A percentile compares a stretch with the other conserved stretches of the same genome.
These are phyloP conservation scores for Propithecus deckenii DNA, from an alignment of 2,797 vertebrate species.

Conservation along the genomic window DNA sequence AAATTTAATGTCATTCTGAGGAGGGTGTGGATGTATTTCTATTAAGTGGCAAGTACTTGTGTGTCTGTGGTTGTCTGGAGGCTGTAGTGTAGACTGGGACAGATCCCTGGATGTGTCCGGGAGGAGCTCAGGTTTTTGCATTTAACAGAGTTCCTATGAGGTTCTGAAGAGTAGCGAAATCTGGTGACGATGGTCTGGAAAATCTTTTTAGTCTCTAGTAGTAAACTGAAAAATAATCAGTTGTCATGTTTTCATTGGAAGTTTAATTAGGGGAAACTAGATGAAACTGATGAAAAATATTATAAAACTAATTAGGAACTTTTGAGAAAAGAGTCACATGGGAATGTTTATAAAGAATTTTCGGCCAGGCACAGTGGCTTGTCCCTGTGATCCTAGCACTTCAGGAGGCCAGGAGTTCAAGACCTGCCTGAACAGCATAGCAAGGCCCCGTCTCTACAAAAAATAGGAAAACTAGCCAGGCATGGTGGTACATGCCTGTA, in stretches of 20 bases:
- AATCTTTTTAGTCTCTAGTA: background rate
- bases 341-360: background rate
- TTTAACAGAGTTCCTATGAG: background rate
- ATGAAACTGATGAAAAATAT: constrained; percentile 17
- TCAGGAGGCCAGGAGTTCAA: background rate
- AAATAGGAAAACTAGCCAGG: background rate
- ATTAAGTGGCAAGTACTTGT: background rate
- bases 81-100: background rate
- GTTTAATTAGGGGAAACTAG: background rate
- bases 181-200: background rate
- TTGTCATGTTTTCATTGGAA: constrained; percentile 18
- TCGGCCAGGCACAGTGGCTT: background rate
- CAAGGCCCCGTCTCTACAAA: background rate
- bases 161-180: background rate
- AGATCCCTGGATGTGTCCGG: background rate
- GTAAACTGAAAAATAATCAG: background rate
- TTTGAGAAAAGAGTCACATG: background rate
- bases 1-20: background rate
- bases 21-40: background rate
- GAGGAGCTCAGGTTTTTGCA: background rate
- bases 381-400: background rate
- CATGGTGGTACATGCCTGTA: background rate
- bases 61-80: background rate
- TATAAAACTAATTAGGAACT: background rate
- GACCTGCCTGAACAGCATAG: background rate